These are phyloP conservation scores for Athene cunicularia DNA, from an alignment of 2,113 vertebrate species.

Conservation along the genomic window DNA sequence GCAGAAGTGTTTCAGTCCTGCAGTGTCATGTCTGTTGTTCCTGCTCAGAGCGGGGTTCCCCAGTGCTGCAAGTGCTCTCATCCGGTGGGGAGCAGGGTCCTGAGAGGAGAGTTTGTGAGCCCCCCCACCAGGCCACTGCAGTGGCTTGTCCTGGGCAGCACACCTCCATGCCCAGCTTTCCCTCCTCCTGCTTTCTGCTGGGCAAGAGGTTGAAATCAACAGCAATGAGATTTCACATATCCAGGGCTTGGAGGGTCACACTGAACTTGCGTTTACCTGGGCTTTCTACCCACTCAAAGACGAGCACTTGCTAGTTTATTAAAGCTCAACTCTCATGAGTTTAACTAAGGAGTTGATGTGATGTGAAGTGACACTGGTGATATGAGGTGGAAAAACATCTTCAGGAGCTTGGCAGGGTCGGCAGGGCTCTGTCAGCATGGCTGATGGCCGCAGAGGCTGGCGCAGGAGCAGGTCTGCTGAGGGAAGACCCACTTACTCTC, in stretches of 20 bases:
- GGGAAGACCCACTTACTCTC: neutral
- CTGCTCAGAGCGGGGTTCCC: neutral
- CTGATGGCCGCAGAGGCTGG: neutral
- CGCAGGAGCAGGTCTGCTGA: neutral
- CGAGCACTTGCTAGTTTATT: neutral
- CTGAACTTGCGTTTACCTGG: neutral
- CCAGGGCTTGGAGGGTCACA: fast-evolving
- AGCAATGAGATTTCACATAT: fast-evolving
- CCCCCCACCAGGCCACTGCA: neutral
- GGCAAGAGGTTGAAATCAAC: neutral
- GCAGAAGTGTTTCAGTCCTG: neutral
- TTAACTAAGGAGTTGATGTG: neutral
- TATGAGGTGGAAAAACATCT: neutral
- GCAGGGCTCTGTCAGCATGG: fast-evolving
- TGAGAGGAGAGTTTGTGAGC: fast-evolving
- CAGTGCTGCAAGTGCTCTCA: fast-evolving
- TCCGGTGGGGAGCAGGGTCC: neutral
- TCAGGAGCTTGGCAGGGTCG: fast-evolving
- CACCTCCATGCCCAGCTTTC: neutral
- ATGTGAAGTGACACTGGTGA: neutral
- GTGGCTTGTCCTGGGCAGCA: neutral
- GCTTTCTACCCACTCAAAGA: neutral
- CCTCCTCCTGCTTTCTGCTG: neutral
- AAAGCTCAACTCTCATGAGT: fast-evolving
- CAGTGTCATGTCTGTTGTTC: neutral